Evolutionary conservation across 2,888 invertebrate species (phyloP).

Genomic region (Sinohyriopsis cumingii): DNA sequence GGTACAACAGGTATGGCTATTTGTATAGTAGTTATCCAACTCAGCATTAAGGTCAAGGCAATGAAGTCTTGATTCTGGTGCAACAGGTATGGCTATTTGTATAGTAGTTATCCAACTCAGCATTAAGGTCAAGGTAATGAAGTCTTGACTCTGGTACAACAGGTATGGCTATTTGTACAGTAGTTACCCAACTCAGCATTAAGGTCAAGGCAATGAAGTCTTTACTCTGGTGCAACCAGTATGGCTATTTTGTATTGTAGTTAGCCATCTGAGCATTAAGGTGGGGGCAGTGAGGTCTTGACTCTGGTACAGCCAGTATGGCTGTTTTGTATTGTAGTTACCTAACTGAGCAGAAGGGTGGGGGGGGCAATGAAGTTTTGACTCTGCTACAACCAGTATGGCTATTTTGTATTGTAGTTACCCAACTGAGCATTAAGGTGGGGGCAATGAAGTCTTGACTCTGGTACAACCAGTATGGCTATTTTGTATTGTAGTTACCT

Average conservation of each 20-base stretch:
- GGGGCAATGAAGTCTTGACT: slow-evolving; percentile 74
- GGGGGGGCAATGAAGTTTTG: slow-evolving; percentile 73
- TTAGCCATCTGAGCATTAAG: no score
- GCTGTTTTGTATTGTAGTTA: no score
- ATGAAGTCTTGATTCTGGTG: slow-evolving; percentile 69
- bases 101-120: neutral
- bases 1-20: slow-evolving; percentile 42
- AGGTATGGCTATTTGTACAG: no score
- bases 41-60: slow-evolving; percentile 73
- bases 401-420: neutral
- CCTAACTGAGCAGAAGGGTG: no score
- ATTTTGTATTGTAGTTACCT: neutral
- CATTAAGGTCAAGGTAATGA: slow-evolving; percentile 75
- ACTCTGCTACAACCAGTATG: slow-evolving; percentile 46
- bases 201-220: no score
- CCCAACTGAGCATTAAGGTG: slow-evolving; percentile 54
- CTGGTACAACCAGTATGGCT: slow-evolving; percentile 44
- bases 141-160: no score
- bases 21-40: neutral
- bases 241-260: no score
- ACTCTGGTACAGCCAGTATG: no score
- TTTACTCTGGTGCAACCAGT: no score
- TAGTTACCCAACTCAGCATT: no score
- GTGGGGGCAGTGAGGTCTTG: no score
- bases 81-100: slow-evolving; percentile 36